A percentile compares a stretch with the other conserved stretches of the same genome.
phyloP scores from a whole-genome alignment of 2,888 invertebrate genomes.

The Agrenia bidenticulata region DNA sequence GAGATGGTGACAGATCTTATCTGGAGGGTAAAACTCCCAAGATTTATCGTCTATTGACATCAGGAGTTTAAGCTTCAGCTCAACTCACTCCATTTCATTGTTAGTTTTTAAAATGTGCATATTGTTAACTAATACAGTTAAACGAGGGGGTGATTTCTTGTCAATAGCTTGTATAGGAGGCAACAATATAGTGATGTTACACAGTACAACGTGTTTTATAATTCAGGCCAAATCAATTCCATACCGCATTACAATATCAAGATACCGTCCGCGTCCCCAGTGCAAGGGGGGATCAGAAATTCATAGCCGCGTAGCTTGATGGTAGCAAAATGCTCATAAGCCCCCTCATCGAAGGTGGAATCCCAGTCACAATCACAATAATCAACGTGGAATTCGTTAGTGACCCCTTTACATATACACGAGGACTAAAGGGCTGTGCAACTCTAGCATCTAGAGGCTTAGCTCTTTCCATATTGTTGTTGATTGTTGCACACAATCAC shows the following conservation, averaged over 20 bases:
- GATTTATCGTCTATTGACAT: no score
- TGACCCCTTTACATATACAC: slow-evolving; percentile 12
- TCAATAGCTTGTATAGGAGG: no score
- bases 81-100: no score
- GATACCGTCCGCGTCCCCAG: neutral
- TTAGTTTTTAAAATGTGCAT: no score
- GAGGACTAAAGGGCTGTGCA: neutral
- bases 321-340: neutral
- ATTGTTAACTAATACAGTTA: neutral
- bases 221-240: neutral
- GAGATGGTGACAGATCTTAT: no score
- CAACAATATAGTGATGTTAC: no score
- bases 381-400: neutral
- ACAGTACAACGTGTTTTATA: no score
- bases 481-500: neutral
- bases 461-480: neutral
- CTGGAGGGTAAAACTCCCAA: no score
- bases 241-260: neutral
- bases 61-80: no score
- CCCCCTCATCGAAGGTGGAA: neutral
- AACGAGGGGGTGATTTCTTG: neutral
- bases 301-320: no score
- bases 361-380: neutral
- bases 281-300: neutral
- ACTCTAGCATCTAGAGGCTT: slow-evolving; percentile 2